phyloP scores from a whole-genome alignment of 2,113 vertebrate species.

The Siniperca knerii region DNA sequence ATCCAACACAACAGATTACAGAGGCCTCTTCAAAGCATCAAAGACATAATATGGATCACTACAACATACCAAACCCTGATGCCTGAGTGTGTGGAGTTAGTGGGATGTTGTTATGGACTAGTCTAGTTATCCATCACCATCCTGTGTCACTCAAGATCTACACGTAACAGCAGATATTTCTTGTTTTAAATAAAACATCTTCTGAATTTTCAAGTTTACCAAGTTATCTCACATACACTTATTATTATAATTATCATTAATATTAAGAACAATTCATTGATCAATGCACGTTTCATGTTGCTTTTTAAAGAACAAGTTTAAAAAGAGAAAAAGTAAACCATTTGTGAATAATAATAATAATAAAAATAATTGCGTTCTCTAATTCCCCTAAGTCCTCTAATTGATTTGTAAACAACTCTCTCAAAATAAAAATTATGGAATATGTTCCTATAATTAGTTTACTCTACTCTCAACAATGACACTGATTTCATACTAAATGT shows the following conservation, averaged over 20 bases:
- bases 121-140: not conserved
- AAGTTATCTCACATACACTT: not conserved
- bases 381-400: too few relatives aligned
- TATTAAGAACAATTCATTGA: not conserved
- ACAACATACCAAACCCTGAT: not conserved
- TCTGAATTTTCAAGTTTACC: not conserved
- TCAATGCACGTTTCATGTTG: not conserved
- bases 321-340: not conserved
- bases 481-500: not conserved
- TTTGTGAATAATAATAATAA: not conserved
- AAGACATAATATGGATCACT: not conserved
- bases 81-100: not conserved
- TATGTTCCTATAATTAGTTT: too few relatives aligned
- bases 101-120: not conserved
- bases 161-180: too few relatives aligned
- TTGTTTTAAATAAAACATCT: not conserved
- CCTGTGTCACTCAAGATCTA: not conserved
- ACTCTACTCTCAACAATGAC: not conserved
- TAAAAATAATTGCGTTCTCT: not conserved
- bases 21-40: not conserved
- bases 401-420: too few relatives aligned
- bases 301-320: not conserved
- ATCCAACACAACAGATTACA: not conserved
- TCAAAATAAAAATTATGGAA: too few relatives aligned
- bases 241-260: not conserved